These are phyloP conservation scores for Pardalotus punctatus DNA, from an alignment of 2,113 vertebrate species.

Conservation along the genomic window DNA sequence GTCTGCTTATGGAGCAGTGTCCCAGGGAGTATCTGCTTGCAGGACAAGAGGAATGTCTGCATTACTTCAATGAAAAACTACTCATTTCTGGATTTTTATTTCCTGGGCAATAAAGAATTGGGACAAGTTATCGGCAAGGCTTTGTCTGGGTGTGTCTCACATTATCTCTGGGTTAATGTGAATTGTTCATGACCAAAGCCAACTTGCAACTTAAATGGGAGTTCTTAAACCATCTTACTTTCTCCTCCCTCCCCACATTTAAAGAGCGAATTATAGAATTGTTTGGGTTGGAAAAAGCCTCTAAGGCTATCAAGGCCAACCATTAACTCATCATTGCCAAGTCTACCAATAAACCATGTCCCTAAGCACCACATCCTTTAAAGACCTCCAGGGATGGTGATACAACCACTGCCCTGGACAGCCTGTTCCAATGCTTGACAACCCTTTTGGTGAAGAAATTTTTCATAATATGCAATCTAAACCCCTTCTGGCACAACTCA, in stretches of 20 bases:
- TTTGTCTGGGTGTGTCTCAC: not conserved
- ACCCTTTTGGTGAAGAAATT: not conserved
- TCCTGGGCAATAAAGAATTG: not conserved
- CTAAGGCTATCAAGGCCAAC: too few species aligned
- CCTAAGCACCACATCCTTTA: not conserved
- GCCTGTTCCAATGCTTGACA: not conserved
- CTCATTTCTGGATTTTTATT: not conserved
- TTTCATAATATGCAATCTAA: not conserved
- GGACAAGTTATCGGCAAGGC: not conserved
- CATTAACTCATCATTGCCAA: not conserved
- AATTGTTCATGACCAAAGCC: not conserved
- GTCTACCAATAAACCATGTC: not conserved
- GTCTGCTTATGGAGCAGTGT: not conserved
- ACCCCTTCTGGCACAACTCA: fast-evolving
- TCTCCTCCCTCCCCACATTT: not conserved
- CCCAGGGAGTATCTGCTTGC: not conserved
- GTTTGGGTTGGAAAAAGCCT: not conserved
- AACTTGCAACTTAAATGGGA: not conserved
- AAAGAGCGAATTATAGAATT: not conserved
- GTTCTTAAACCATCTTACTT: not conserved
- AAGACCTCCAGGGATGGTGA: not conserved
- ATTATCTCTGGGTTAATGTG: not conserved
- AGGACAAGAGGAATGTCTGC: not conserved
- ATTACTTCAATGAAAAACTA: not conserved
- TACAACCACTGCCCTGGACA: not conserved